Conservation (phyloP, 53 echinoderm and acorn worm species). For the Zoroaster sp. region DNA sequence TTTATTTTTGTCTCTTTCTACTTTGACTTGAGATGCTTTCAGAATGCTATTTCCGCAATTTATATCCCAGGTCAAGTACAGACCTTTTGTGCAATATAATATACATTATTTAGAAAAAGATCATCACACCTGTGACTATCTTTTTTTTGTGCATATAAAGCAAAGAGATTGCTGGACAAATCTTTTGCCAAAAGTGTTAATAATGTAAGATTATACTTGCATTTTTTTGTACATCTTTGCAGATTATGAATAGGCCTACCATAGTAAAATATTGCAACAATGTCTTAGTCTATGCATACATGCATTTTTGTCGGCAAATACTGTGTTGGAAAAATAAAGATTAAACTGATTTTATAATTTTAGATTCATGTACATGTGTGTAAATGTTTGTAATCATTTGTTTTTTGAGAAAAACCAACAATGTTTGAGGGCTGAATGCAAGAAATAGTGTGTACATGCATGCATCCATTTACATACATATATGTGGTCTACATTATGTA, state of each 20-base stretch:
- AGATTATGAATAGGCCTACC: not conserved
- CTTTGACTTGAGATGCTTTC: not conserved
- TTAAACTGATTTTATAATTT: too few relatives aligned
- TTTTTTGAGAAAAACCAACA: too few relatives aligned
- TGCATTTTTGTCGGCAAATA: too few relatives aligned
- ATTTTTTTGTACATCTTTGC: not conserved
- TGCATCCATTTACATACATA: too few relatives aligned
- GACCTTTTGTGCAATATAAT: not conserved
- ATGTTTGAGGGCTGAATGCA: too few relatives aligned
- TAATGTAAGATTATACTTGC: not conserved
- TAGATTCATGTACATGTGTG: too few relatives aligned
- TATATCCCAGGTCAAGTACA: not conserved
- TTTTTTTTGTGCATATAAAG: not conserved
- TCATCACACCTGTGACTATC: too few relatives aligned
- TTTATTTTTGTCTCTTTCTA: not conserved
- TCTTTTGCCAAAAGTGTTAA: not conserved
- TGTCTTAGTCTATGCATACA: not conserved
- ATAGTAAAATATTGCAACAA: not conserved
- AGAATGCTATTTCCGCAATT: conserved; percentile 27
- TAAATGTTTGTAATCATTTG: too few relatives aligned
- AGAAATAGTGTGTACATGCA: too few relatives aligned
- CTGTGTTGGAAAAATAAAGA: too few relatives aligned
- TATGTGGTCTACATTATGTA: too few relatives aligned
- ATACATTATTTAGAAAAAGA: too few relatives aligned
- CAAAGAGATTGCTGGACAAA: not conserved